Conservation (phyloP, 2,797 vertebrate species). For the Ptychobarbus kaznakovi region DNA sequence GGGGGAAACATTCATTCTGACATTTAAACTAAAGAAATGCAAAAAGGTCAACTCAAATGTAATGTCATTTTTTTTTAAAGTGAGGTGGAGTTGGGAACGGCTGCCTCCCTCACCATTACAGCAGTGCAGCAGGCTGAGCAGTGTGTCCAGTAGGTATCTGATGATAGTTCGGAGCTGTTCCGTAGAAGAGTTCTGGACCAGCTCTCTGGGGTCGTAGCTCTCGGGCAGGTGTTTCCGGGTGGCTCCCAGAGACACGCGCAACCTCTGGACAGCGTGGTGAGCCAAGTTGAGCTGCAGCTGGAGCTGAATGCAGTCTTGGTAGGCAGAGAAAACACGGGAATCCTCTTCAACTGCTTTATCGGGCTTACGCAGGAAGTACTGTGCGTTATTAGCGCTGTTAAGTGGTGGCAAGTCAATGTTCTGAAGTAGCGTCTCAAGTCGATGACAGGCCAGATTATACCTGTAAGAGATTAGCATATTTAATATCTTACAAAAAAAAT, state of each 20-base stretch:
- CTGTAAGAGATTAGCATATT: conserved; percentile 68
- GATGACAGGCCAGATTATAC: conserved; percentile 97
- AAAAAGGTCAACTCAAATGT: background rate
- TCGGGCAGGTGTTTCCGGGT: conserved; percentile 82
- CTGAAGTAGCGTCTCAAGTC: conserved; percentile 95
- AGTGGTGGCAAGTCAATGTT: conserved; percentile 97
- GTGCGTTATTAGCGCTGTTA: conserved; percentile 98
- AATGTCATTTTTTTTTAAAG: background rate
- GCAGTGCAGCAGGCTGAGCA: conserved; percentile 95
- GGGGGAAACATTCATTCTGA: background rate
- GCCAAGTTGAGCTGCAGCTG: conserved; percentile 97
- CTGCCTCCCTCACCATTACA: conserved; percentile 86
- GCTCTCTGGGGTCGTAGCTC: conserved; percentile 77
- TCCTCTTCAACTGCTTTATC: conserved; percentile 99
- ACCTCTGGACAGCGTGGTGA: conserved; percentile 94
- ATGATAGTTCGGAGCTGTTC: conserved; percentile 97
- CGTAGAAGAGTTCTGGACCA: conserved; percentile 93
- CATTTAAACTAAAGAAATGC: background rate
- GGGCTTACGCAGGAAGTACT: conserved; percentile 96
- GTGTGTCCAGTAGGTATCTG: conserved; percentile 94
- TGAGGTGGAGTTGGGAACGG: background rate
- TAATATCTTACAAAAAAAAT: background rate
- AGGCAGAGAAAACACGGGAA: conserved; percentile 95
- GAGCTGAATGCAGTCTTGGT: conserved; percentile 98
- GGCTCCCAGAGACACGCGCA: conserved; percentile 92